Evolutionary conservation across 2,113 vertebrate species (phyloP).

Genomic region (Sturnira hondurensis): DNA sequence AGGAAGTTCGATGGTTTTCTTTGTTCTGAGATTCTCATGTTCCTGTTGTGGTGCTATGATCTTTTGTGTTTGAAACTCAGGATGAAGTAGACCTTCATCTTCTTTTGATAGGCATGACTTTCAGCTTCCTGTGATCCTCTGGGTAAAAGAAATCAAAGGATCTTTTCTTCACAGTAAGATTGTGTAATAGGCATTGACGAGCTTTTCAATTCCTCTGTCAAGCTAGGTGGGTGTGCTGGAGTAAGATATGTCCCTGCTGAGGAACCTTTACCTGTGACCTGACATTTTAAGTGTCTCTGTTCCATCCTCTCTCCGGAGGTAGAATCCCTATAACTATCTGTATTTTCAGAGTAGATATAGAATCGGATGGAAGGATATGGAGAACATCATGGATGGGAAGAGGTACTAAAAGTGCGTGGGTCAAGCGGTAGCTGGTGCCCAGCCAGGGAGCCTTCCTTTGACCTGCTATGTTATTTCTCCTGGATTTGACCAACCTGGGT

Average conservation of each 20-base stretch:
- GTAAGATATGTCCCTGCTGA: conserved; percentile 30
- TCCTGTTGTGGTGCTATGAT: conserved; percentile 59
- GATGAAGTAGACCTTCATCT: conserved; percentile 69
- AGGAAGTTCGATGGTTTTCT: conserved; percentile 6
- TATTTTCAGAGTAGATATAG: conserved; percentile 33
- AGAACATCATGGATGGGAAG: background rate
- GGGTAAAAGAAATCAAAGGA: conserved; percentile 64
- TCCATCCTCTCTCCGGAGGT: background rate
- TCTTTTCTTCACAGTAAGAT: conserved; percentile 39
- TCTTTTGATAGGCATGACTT: conserved; percentile 57
- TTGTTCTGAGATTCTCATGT: conserved; percentile 32
- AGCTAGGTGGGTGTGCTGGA: background rate
- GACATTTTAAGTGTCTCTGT: conserved; percentile 54
- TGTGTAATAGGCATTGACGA: conserved; percentile 52
- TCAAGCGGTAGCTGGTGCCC: background rate
- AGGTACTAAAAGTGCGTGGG: background rate
- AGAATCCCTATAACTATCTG: background rate
- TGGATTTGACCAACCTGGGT: background rate
- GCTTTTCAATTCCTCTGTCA: conserved; percentile 51
- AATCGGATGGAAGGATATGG: background rate
- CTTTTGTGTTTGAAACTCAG: conserved; percentile 52
- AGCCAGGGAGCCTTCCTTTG: background rate
- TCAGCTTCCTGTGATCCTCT: conserved; percentile 64
- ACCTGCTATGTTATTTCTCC: background rate
- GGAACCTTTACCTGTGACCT: conserved; percentile 52